Evolutionary conservation across 2,888 invertebrate species (phyloP), one percentile per base, ranked within the genome.

Genomic region (Ceramica pisi): DNA sequence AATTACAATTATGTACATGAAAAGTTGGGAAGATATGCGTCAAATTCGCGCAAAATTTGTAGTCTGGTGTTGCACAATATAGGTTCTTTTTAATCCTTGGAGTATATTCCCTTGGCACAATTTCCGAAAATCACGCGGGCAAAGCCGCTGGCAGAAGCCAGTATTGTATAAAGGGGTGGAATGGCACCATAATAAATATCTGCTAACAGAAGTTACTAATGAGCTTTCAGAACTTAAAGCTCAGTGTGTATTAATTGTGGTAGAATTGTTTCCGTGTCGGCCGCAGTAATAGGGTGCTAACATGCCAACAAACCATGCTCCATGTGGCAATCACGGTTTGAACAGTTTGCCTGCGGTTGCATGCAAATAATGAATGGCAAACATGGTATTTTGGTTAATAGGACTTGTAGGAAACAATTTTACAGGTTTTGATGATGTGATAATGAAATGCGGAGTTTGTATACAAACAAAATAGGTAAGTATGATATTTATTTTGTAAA

Each of bases 291-390:
- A 74, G 81, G 59, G 56, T 53, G 50, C 21, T 31, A 78, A 82
- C 91, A 90, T 86, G 90, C 89, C 51, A 73, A 21, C 88, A 89
- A 82, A 87, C 86, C 53, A 64, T 23, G 61, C 60, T 65, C 31
- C 71, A 72, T 73, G 69, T 64, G 62, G 71, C 73, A 80, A 76
- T 83, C 60, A 71, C 53, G 53, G 56, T 23, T 62, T 50, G 31
- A 70, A 68, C 70, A 8, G 70, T 75, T 71, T 80, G 59, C 67
- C 9, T 60, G 78, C 59, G 68, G 70, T 67, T 65, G 46, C 57
- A 59, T 19, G 23, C 16, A 59, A 71, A 53, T 51, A 48, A 60
- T 77, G 23, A 53, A 50, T 35, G n/a, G 55, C 1, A 21, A 67
- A 63, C n/a, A 55, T 31, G 21, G 51, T 71, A 61, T 67, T 80